These are phyloP conservation scores for Lerema accius DNA, from an alignment of 1,140 invertebrate genomes.

Conservation along the genomic window DNA sequence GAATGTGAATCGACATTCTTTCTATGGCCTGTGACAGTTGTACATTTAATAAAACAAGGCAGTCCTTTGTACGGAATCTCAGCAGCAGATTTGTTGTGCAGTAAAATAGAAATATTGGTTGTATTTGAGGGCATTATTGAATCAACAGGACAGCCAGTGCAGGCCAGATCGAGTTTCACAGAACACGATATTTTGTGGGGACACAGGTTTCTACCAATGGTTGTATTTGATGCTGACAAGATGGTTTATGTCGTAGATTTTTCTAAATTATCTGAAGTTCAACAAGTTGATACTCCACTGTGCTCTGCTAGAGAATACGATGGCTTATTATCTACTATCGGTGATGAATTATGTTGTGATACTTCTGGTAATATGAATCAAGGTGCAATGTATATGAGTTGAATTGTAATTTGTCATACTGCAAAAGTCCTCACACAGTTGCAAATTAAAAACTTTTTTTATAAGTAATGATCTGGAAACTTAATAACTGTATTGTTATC, in stretches of 20 bases:
- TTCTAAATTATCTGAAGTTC: constrained; percentile 90
- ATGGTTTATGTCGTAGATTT: constrained; percentile 94
- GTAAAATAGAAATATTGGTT: constrained; percentile 90
- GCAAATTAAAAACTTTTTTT: no score
- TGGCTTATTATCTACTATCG: constrained; percentile 38
- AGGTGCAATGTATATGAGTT: background rate
- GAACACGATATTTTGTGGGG: constrained; percentile 89
- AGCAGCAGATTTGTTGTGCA: constrained; percentile 90
- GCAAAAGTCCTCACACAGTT: no score
- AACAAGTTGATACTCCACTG: constrained; percentile 92
- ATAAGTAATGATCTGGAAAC: no score
- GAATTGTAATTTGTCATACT: background rate
- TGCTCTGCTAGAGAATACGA: constrained; percentile 89
- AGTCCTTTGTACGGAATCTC: constrained; percentile 92
- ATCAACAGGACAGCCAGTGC: constrained; percentile 86
- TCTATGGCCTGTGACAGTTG: constrained; percentile 93
- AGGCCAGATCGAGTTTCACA: constrained; percentile 86
- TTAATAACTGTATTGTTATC: no score
- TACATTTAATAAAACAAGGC: constrained; percentile 87
- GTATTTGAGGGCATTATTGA: constrained; percentile 90
- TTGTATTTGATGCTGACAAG: constrained; percentile 90
- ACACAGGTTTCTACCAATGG: constrained; percentile 86
- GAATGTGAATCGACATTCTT: constrained; percentile 90
- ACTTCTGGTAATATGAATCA: background rate
- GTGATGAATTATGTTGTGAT: constrained; percentile 13